Conservation (phyloP, 2,888 invertebrate genomes). For the Xylophagus ater region DNA sequence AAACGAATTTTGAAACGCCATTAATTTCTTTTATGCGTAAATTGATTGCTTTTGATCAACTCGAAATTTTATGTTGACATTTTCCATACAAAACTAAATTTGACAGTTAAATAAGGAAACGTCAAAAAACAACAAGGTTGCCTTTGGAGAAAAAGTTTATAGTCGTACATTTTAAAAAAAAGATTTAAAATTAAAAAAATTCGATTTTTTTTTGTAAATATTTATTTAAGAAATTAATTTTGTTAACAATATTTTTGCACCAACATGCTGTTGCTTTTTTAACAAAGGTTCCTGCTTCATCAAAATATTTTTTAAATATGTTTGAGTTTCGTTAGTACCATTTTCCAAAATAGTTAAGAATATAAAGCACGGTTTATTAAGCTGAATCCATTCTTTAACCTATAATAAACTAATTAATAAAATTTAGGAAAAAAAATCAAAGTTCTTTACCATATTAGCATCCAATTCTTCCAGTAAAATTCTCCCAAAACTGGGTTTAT, state of each 20-base stretch:
- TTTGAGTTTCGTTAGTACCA: slow-evolving; percentile 40
- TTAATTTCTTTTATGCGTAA: no score
- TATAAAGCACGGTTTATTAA: slow-evolving; percentile 69
- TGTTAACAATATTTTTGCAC: slow-evolving; percentile 52
- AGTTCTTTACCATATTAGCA: background rate
- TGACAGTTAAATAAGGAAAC: no score
- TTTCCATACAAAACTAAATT: no score
- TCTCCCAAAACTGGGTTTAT: slow-evolving; percentile 45
- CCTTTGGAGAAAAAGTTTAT: no score
- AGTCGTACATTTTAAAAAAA: slow-evolving; percentile 3
- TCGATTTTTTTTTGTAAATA: slow-evolving; percentile 13
- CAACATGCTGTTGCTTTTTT: slow-evolving; percentile 45
- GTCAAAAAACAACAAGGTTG: no score
- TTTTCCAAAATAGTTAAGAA: slow-evolving; percentile 56
- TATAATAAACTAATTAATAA: slow-evolving; percentile 27
- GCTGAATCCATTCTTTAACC: slow-evolving; percentile 53
- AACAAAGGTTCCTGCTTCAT: slow-evolving; percentile 26
- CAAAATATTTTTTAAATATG: slow-evolving; percentile 42
- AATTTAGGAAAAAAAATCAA: slow-evolving; percentile 1
- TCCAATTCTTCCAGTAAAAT: background rate
- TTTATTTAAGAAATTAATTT: slow-evolving; percentile 34
- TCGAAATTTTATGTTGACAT: no score
- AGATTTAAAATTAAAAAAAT: slow-evolving; percentile 14
- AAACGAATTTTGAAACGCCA: no score
- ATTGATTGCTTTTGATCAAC: no score